These are phyloP conservation scores for Hydractinia echinata DNA, from an alignment of 30 jellyfish, hydroid and myxozoan genomes.

Conservation along the genomic window DNA sequence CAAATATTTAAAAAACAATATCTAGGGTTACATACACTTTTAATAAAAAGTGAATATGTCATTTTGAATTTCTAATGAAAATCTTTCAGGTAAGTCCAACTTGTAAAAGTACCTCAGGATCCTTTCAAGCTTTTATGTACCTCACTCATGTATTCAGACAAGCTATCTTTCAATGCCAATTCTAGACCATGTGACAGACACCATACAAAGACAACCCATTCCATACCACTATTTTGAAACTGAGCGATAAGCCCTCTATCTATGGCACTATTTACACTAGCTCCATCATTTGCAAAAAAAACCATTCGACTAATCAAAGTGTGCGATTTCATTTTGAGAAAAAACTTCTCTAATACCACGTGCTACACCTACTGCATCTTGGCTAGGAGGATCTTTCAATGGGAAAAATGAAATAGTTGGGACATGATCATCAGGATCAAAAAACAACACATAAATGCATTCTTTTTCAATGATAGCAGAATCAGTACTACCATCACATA, in stretches of 20 bases:
- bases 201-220: constrained; percentile 16
- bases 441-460: constrained; percentile 5
- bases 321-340: background rate
- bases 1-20: too few species aligned
- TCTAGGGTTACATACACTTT: too few species aligned
- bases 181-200: constrained; percentile 17
- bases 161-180: constrained; percentile 9
- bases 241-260: background rate
- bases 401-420: constrained; percentile 8
- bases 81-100: too few species aligned
- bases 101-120: too few species aligned
- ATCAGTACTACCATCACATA: constrained; percentile 1
- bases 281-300: constrained; percentile 22
- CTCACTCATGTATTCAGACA: too few species aligned
- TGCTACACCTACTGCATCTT: constrained; percentile 10
- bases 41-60: too few species aligned
- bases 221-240: background rate
- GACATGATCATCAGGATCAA: background rate
- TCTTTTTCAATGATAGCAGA: constrained; percentile 1
- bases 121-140: too few species aligned
- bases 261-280: constrained; percentile 12
- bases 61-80: too few species aligned
- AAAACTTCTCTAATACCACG: background rate
- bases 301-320: background rate
- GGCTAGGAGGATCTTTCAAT: constrained; percentile 15